A percentile compares a stretch with the other conserved stretches of the same genome.
These are phyloP conservation scores for Micropterix aruncella DNA, from an alignment of 2,888 invertebrate genomes.

Conservation along the genomic window DNA sequence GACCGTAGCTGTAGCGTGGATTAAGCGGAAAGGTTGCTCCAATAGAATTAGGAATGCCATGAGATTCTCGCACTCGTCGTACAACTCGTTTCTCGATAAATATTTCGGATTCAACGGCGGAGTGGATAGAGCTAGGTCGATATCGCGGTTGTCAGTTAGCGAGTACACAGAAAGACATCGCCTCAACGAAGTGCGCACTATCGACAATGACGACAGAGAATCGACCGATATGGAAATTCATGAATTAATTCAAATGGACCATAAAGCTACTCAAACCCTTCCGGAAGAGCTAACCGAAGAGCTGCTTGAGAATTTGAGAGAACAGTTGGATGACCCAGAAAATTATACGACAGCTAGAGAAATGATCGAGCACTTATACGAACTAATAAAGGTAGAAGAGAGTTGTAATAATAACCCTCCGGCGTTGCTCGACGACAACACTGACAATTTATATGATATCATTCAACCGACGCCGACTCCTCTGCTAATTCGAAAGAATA, in stretches of 20 bases:
- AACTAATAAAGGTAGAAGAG: slow-evolving; percentile 57
- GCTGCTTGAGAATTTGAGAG: slow-evolving; percentile 50
- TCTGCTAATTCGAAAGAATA: slow-evolving; percentile 22
- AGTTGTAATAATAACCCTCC: slow-evolving; percentile 37
- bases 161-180: slow-evolving; percentile 48
- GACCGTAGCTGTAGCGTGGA: slow-evolving; percentile 40
- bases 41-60: slow-evolving; percentile 26
- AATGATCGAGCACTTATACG: slow-evolving; percentile 64
- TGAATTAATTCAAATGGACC: slow-evolving; percentile 24
- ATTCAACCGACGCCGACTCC: slow-evolving; percentile 29
- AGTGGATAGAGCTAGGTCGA: slow-evolving; percentile 43
- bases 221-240: slow-evolving; percentile 16
- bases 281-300: slow-evolving; percentile 65
- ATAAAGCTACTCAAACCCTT: slow-evolving; percentile 55
- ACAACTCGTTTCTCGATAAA: slow-evolving; percentile 24
- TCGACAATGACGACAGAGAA: slow-evolving; percentile 25
- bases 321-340: slow-evolving; percentile 55
- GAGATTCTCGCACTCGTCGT: slow-evolving; percentile 26
- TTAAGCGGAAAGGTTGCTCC: slow-evolving; percentile 41
- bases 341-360: slow-evolving; percentile 61
- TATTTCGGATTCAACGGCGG: slow-evolving; percentile 32
- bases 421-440: slow-evolving; percentile 14
- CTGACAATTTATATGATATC: slow-evolving; percentile 50
- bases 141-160: slow-evolving; percentile 43
- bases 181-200: slow-evolving; percentile 39